These are phyloP conservation scores for Drosophila saltans DNA, from an alignment of 1,140 invertebrate genomes.

Conservation along the genomic window DNA sequence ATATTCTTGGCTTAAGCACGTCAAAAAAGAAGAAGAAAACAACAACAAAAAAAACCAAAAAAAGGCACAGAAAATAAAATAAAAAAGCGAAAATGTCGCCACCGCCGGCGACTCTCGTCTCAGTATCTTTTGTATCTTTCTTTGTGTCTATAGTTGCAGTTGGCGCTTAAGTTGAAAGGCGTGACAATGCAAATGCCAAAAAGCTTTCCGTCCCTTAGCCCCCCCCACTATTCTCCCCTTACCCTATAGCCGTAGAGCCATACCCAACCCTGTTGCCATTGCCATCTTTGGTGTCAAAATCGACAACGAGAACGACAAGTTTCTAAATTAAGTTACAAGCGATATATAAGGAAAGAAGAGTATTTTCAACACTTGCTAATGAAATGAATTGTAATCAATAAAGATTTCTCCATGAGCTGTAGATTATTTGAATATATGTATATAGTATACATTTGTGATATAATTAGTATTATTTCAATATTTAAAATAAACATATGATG, in stretches of 20 bases:
- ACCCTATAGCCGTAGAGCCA: slow-evolving; percentile 19
- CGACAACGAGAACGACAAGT: slow-evolving; percentile 40
- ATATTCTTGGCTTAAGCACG: slow-evolving; percentile 51
- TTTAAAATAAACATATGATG: too few species aligned
- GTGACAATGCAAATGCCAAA: slow-evolving; percentile 35
- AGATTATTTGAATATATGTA: neutral
- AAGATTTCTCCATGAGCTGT: too few species aligned
- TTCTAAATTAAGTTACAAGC: slow-evolving; percentile 51
- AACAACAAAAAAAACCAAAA: neutral
- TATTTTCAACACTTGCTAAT: too few species aligned
- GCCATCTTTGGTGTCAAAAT: slow-evolving; percentile 39
- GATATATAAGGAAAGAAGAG: slow-evolving; percentile 2
- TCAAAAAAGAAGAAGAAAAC: slow-evolving; percentile 24
- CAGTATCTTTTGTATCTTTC: slow-evolving; percentile 27
- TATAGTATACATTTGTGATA: too few species aligned
- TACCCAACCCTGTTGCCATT: slow-evolving; percentile 39
- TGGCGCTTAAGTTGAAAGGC: slow-evolving; percentile 60
- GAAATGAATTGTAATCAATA: too few species aligned
- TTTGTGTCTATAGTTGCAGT: slow-evolving; percentile 26
- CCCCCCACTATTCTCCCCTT: slow-evolving; percentile 1
- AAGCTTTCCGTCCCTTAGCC: slow-evolving; percentile 22
- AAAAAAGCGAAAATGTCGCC: slow-evolving; percentile 45
- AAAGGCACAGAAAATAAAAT: neutral
- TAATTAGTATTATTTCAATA: too few species aligned
- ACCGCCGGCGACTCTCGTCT: slow-evolving; percentile 21